Evolutionary conservation across 2,888 invertebrate species (phyloP).

Genomic region (Erebia palarica): DNA sequence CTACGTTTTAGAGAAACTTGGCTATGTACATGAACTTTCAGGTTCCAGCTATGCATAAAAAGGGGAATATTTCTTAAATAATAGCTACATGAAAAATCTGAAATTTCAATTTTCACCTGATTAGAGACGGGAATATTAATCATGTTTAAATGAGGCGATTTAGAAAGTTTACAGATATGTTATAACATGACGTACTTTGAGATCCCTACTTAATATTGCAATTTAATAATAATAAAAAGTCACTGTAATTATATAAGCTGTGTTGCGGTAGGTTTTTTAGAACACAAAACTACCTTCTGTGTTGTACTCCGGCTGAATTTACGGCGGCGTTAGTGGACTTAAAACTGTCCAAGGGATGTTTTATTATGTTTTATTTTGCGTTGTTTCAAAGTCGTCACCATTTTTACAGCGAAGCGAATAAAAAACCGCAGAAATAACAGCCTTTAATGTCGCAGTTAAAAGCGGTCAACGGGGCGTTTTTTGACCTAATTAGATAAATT

Average conservation of each 20-base stretch:
- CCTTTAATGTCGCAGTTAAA: neutral
- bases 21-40: too few species aligned
- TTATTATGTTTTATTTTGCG: conserved; percentile 35
- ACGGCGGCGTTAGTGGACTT: conserved; percentile 37
- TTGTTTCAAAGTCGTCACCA: conserved; percentile 35
- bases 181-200: too few species aligned
- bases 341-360: conserved; percentile 30
- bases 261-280: conserved; percentile 27
- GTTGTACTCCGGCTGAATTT: conserved; percentile 30
- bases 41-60: too few species aligned
- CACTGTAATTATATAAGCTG: conserved; percentile 9
- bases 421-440: conserved; percentile 21
- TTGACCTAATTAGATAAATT: conserved; percentile 10
- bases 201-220: neutral
- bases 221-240: neutral
- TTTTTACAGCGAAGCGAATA: conserved; percentile 23
- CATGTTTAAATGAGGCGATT: too few species aligned
- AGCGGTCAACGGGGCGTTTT: conserved; percentile 2
- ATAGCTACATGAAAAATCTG: too few species aligned
- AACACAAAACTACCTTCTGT: conserved; percentile 31
- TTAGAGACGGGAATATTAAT: too few species aligned
- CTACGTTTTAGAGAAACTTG: too few species aligned
- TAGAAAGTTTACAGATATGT: too few species aligned
- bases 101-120: too few species aligned
- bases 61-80: too few species aligned